Evolutionary conservation across 2,113 vertebrate genomes (phyloP), one percentile per base, ranked within the genome.

Genomic region (Charadrius vociferus): DNA sequence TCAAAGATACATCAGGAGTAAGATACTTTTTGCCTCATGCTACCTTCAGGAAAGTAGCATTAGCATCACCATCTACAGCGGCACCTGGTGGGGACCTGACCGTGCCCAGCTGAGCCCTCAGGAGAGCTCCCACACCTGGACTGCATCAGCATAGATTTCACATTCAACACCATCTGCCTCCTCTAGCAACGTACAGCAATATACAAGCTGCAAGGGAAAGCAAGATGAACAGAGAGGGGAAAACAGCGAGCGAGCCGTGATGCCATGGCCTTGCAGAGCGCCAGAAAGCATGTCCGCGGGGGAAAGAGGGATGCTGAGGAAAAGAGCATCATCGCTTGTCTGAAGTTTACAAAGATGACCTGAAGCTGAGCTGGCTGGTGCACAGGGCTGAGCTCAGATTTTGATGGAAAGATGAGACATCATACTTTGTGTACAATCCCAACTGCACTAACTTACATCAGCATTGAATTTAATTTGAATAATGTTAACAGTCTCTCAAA

Each of bases 401-500:
- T 86, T 86, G 87, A 95, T 6, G 4, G 92, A 91, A 88, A 84
- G 86, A 90, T 16, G 73, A 86, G 82, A 92, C 84, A 55, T 84
- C 81, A 15, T 85, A 94, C 66, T 95, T 86, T 22, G 34, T 75
- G 53, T 79, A 8, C 59, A 81, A 72, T 87, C 82, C 81, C 73
- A 91, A 89, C 73, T 30, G 27, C 49, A 88, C 66, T 91, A 88
- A 90, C 61, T 89, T 94, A 74, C 62, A 88, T 43, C 83, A 81
- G 73, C 34, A 75, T 79, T 85, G 93, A 95, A 84, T 96, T 95
- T 91, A 86, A 91, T 95, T 87, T 95, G 90, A 94, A 93, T 95
- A 92, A 95, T 19, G 72, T 71, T 95, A 96, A 89, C 93, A 74
- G 92, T 84, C 72, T 91, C 85, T 95, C 84, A 96, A 88, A 84